A percentile compares a stretch with the other conserved stretches of the same genome.
phyloP scores from a whole-genome alignment of 2,888 invertebrate genomes.

The Netelia fuscicornis region DNA sequence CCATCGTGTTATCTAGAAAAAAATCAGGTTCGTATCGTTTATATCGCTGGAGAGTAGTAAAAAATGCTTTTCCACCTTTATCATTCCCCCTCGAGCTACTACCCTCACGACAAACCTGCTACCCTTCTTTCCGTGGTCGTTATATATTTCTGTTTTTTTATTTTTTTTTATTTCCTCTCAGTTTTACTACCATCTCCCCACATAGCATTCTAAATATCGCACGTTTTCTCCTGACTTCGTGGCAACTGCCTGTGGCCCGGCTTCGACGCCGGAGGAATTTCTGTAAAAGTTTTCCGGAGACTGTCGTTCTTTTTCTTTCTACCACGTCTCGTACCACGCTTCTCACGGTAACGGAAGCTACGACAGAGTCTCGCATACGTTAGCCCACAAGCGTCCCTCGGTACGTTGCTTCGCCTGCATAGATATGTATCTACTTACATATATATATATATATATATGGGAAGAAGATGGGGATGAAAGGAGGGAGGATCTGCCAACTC shows the following conservation, averaged over 20 bases:
- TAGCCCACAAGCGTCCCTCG: slow-evolving; percentile 45
- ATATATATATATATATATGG: neutral
- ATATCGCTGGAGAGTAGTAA: slow-evolving; percentile 28
- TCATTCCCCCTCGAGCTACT: slow-evolving; percentile 14
- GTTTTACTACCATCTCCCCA: slow-evolving; percentile 16
- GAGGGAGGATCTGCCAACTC: slow-evolving; percentile 36
- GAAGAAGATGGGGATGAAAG: neutral
- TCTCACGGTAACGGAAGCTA: slow-evolving; percentile 60
- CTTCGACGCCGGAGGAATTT: slow-evolving; percentile 63
- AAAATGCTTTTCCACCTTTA: slow-evolving; percentile 27
- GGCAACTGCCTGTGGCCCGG: slow-evolving; percentile 46
- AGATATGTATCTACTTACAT: neutral
- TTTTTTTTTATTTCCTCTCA: slow-evolving; percentile 30
- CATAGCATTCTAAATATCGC: slow-evolving; percentile 46
- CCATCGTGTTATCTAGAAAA: slow-evolving; percentile 12
- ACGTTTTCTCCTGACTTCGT: slow-evolving; percentile 18
- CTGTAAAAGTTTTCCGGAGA: slow-evolving; percentile 63
- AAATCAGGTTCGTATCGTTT: slow-evolving; percentile 40
- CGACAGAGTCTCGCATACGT: slow-evolving; percentile 65
- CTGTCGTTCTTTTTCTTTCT: slow-evolving; percentile 7
- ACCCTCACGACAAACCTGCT: slow-evolving; percentile 26
- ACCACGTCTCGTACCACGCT: slow-evolving; percentile 2
- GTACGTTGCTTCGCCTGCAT: slow-evolving; percentile 15
- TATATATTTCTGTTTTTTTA: slow-evolving; percentile 16
- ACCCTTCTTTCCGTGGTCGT: slow-evolving; percentile 29